Conservation (phyloP, 2,113 vertebrate species). For the Perca flavescens region DNA sequence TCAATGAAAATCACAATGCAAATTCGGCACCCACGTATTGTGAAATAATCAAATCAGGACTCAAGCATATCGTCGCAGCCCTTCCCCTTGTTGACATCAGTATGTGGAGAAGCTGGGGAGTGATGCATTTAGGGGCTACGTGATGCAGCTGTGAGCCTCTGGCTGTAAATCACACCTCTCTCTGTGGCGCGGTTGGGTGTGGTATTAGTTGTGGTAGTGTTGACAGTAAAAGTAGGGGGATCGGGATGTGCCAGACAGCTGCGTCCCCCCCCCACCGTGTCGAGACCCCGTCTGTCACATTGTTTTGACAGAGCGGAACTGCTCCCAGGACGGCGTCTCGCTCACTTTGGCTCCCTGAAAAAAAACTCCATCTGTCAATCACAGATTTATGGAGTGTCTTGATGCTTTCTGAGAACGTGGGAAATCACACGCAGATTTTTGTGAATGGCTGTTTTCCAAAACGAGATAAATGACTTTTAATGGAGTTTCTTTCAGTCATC, state of each 20-base stretch:
- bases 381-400: constrained; percentile 32
- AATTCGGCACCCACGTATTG: no score
- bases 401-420: constrained; percentile 36
- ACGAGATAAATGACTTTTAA: neutral
- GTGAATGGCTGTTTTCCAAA: constrained; percentile 16
- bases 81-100: constrained; percentile 12
- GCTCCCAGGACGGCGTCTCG: constrained; percentile 49
- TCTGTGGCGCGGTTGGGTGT: constrained; percentile 42
- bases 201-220: constrained; percentile 40
- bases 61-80: no score
- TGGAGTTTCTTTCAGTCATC: neutral
- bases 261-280: neutral
- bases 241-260: constrained; percentile 24
- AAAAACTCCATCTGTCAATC: constrained; percentile 30
- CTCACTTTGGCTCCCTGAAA: constrained; percentile 31
- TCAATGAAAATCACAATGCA: no score
- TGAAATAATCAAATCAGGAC: no score
- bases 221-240: constrained; percentile 26
- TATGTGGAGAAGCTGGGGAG: constrained; percentile 6
- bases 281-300: constrained; percentile 49
- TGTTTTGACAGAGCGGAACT: constrained; percentile 64
- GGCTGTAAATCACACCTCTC: constrained; percentile 45
- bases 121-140: constrained; percentile 3
- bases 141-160: constrained; percentile 32
- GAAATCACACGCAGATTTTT: constrained; percentile 37